Conservation (phyloP, 1,140 invertebrate genomes). For the Sesamia nonagrioides region DNA sequence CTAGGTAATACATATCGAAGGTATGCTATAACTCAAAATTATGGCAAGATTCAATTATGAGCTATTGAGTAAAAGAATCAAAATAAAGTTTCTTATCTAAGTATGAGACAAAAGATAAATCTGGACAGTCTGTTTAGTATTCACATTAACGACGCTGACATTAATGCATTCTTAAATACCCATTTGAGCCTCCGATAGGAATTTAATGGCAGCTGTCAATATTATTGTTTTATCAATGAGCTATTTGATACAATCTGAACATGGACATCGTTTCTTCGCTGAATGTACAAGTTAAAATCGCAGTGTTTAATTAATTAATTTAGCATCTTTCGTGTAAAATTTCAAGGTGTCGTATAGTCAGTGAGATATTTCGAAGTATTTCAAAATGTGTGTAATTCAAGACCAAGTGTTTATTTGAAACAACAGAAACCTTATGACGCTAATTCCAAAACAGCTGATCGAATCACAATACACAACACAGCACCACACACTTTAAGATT, state of each 20-base stretch:
- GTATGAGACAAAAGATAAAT: background rate
- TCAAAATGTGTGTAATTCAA: background rate
- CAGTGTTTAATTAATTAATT: background rate
- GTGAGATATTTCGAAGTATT: background rate
- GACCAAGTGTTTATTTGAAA: conserved; percentile 17
- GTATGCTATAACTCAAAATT: no score
- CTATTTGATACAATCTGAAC: conserved; percentile 16
- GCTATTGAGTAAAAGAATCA: background rate
- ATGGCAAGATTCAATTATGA: background rate
- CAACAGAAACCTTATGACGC: conserved; percentile 60
- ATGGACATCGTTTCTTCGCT: background rate
- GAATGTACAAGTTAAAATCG: background rate
- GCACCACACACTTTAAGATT: conserved; percentile 29
- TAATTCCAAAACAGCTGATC: conserved; percentile 58
- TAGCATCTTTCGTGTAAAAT: no score
- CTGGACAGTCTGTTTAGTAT: background rate
- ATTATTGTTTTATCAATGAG: conserved; percentile 28
- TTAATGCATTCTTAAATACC: conserved; percentile 14
- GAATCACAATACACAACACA: conserved; percentile 55
- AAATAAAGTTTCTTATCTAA: background rate
- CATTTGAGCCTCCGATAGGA: conserved; percentile 2
- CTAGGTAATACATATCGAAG: background rate
- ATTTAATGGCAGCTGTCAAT: conserved; percentile 23
- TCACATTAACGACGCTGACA: background rate
- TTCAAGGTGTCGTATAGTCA: background rate